phyloP scores from a whole-genome alignment of 2,888 invertebrate species.

The Drosophila lutescens region DNA sequence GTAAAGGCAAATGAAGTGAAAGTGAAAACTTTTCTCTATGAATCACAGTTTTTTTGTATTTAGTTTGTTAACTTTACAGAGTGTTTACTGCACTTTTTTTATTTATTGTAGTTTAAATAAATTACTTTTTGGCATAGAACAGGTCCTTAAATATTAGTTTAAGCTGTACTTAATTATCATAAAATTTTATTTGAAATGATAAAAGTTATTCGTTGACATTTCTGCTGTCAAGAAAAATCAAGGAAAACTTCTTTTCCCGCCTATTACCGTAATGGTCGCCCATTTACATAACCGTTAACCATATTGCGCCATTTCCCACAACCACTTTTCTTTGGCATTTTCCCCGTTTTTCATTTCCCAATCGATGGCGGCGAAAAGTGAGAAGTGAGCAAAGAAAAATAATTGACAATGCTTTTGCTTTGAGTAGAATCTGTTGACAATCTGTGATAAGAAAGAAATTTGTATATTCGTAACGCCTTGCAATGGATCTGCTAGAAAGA shows the following conservation, averaged over 20 bases:
- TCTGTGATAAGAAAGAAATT: conserved; percentile 14
- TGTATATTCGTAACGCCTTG: conserved; percentile 15
- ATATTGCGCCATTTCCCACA: conserved; percentile 19
- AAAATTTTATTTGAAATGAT: too few relatives aligned
- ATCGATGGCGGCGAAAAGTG: conserved; percentile 8
- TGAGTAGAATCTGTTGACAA: conserved; percentile 27
- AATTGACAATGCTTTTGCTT: conserved; percentile 16
- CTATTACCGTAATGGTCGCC: not conserved
- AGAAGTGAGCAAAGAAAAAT: conserved; percentile 11
- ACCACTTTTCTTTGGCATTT: conserved; percentile 6
- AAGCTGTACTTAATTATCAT: too few relatives aligned
- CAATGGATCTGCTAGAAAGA: conserved; percentile 21
- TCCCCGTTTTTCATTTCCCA: conserved; percentile 6
- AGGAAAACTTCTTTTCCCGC: not conserved
- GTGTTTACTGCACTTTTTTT: not conserved
- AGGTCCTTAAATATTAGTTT: not conserved
- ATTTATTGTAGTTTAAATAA: not conserved
- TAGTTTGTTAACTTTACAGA: conserved; percentile 1
- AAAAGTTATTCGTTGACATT: not conserved
- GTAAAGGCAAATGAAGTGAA: conserved; percentile 6
- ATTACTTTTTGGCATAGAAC: not conserved
- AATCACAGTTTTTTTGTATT: not conserved
- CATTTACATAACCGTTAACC: conserved; percentile 24
- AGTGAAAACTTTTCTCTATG: not conserved
- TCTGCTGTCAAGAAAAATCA: not conserved